Base-by-base conservation (phyloP, 2,113 vertebrate genomes). In the Neodon shergylaensis region DNA sequence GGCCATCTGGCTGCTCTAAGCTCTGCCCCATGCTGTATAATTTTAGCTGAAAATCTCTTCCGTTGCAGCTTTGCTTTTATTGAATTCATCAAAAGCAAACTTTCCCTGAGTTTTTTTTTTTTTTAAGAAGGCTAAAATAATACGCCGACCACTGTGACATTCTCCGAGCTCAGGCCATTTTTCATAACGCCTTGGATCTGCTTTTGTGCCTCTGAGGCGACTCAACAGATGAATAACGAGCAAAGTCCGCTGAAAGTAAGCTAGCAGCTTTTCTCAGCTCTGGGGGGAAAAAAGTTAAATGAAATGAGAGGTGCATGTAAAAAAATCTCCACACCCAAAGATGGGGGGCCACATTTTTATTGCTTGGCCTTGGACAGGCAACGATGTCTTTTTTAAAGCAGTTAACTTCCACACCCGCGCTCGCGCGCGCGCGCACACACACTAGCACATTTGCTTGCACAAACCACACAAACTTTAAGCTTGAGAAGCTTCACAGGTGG, bases 81-180 rank as follows among this genome's bases (percentile, higher is more conserved):
- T 99, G 99, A 99, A 99, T 99, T 99, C 99, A 99, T 99, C 98
- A 99, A 99, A 99, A 99, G 98, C 98, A 99, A 99, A 99, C 98
- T 99, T 99, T 99, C 98, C 98, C 98, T 96, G 98, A 98, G 98
- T 98, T 85, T 98, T 98, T 97, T 96, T 96, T 96, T 98, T 98
- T 98, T 98, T 97, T 96, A 98, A 98, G 98, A 98, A 98, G 98
- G 96, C 98, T 98, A 99, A 99, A 99, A 99, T 99, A 99, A 99
- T 99, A 99, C 99, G 98, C 98, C 98, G 98, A 99, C 99, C 99
- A 99, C 99, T 99, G 99, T 98, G 99, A 99, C 99, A 99, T 99
- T 99, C 99, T 99, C 98, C 98, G 96, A 98, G 99, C 98, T 98
- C 98, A 98, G 98, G 98, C 99, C 99, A 99, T 99, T 99, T 99